Evolutionary conservation across 1,140 invertebrate genomes (phyloP), one percentile per base, ranked within the genome.

Genomic region (Ceratina australensis): DNA sequence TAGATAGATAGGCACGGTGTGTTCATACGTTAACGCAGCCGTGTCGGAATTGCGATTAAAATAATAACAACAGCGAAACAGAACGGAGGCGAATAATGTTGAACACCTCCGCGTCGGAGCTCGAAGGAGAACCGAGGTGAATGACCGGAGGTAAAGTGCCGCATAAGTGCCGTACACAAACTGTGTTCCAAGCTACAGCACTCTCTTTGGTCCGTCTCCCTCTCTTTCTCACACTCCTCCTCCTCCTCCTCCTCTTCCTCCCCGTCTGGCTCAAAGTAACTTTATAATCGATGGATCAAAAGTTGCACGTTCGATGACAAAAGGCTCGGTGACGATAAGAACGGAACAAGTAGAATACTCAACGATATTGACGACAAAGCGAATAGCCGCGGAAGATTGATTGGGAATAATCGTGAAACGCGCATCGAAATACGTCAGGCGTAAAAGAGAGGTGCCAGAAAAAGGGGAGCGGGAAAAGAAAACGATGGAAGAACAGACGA

Each of bases 71-170:
- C 69, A 66, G 56, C 63, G 60, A 84, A 80, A 20, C 56, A 59
- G 59, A 63, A 79, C 74, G 74, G 75, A 42, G 52, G 20, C 60
- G 68, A 81, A 68, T 75, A 75, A 84, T 63, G 74, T 49, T 49
- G 73, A 42, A 54, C 66, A 66, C 61, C 65, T 76, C 54, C 28
- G 47, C 47, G 47, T 65, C 22, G 54, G 66, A 66, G 64, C 80
- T 79, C 65, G 73, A 64, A 75, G 52, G 66, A 75, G 65, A 75
- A 72, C 59, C 65, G 69, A 76, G 85, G 85, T 87, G 85, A 87
- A 87, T 72, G 86, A 87, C 86, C 86, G 79, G 61, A 72, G 83
- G 82, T 42, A 42, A 42, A 87, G 75, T 86, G 79, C 83, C 72
- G 65, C 82, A 72, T 72, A 80, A 84, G 71, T 81, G 64, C 74